Base-by-base conservation (phyloP, 1,140 invertebrate genomes). In the Aphelinus atriplicis region DNA sequence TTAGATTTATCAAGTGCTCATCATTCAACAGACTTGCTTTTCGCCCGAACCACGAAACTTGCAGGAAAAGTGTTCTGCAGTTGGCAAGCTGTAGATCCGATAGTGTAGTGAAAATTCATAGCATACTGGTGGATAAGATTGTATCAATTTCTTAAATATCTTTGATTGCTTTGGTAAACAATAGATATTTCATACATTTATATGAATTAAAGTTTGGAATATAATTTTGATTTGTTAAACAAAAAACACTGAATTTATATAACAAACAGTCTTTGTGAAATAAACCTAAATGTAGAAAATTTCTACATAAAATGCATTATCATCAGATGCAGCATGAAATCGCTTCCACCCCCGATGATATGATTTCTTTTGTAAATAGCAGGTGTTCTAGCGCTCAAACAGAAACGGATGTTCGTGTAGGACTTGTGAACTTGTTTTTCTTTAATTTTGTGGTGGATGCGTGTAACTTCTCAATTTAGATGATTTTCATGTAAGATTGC, bases 21-120 rank as follows among this genome's bases (percentile, higher is more conserved):
- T 89, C 94, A 96, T 85, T 87, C 93, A 72, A 92, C 93, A 5
- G 92, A 79, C 84, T 97, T 42, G 84, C 87, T 60, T 97, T 97
- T 88, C 88, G 92, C 68, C 94, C 93, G 62, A 74, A 51, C 42
- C 71, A 51, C n/a, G 61, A 75, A 68, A 57, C 50, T 68, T 70
- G 81, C 45, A 26, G 53, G 43, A 50, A 72, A 82, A 81, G 87
- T 81, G 85, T 79, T 84, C 72, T 92, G 60, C 91, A 93, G 80
- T 81, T 96, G 62, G 94, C 94, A 6, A 94, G 92, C 81, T 94
- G 93, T 85, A 90, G 93, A 64, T 88, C 89, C 66, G 94, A 95
- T 87, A 84, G 91, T 84, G 83, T 90, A 61, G 89, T 95, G 57
- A 90, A 90, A 80, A 89, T 94, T 79, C 89, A 90, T 83, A 78